These are phyloP conservation scores for Alitta virens DNA, from an alignment of 2,888 invertebrate genomes.

Conservation along the genomic window DNA sequence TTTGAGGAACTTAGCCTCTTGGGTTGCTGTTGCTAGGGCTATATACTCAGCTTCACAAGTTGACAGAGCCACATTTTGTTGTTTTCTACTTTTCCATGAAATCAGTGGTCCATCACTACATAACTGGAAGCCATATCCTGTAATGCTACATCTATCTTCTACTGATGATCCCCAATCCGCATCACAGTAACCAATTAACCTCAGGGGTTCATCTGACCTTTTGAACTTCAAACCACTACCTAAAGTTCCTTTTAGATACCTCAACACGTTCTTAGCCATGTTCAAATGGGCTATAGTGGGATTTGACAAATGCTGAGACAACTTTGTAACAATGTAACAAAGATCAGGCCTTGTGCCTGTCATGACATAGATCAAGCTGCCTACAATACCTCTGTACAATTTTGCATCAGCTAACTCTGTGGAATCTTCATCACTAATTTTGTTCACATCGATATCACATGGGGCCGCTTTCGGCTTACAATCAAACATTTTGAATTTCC, in stretches of 20 bases:
- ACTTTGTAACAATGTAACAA: background rate
- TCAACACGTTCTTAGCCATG: background rate
- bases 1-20: conserved; percentile 26
- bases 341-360: background rate
- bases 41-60: conserved; percentile 50
- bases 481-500: conserved; percentile 2
- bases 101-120: conserved; percentile 35
- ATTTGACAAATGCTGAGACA: background rate
- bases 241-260: background rate
- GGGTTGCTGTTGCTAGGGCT: conserved; percentile 30
- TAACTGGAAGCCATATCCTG: conserved; percentile 38
- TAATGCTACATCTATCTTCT: background rate
- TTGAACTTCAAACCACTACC: too few relatives aligned
- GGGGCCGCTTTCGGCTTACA: too few relatives aligned
- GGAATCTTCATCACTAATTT: too few relatives aligned
- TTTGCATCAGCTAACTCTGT: background rate
- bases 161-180: background rate
- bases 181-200: background rate
- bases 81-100: conserved; percentile 44
- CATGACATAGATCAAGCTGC: background rate
- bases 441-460: too few relatives aligned
- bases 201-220: background rate
- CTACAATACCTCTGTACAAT: background rate
- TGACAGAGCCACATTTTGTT: conserved; percentile 40
- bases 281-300: conserved; percentile 2